A percentile compares a stretch with the other conserved stretches of the same genome.
Evolutionary conservation across 2,888 invertebrate genomes (phyloP).

Genomic region (Troilus luridus): DNA sequence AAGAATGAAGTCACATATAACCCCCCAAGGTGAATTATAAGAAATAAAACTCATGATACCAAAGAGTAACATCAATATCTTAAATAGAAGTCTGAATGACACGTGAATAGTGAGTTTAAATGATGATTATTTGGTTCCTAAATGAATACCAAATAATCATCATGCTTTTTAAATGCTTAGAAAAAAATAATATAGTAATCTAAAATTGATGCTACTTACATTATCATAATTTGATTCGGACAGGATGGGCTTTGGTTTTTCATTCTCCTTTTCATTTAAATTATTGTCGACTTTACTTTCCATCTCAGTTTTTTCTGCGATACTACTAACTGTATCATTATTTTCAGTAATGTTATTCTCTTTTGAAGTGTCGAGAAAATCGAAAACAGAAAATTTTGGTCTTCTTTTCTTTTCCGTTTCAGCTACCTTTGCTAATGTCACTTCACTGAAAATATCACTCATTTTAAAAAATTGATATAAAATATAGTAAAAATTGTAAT

Average conservation of each 20-base stretch:
- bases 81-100: background rate
- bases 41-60: background rate
- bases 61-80: background rate
- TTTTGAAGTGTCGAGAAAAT: constrained; percentile 75
- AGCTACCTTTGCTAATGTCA: constrained; percentile 64
- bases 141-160: background rate
- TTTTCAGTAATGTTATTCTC: background rate
- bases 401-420: constrained; percentile 72
- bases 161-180: no score
- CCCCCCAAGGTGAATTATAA: background rate
- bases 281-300: background rate
- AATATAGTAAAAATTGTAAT: background rate
- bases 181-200: background rate
- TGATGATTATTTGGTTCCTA: background rate
- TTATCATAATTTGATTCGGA: constrained; percentile 9
- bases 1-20: no score
- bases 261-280: constrained; percentile 19
- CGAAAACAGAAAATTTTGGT: constrained; percentile 82
- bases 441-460: constrained; percentile 68
- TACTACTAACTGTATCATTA: background rate
- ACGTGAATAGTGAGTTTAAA: background rate
- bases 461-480: background rate
- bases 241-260: constrained; percentile 23
- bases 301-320: background rate
- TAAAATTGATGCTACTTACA: constrained; percentile 5